phyloP scores from a whole-genome alignment of 2,113 vertebrate species.

The Zapus hudsonius region DNA sequence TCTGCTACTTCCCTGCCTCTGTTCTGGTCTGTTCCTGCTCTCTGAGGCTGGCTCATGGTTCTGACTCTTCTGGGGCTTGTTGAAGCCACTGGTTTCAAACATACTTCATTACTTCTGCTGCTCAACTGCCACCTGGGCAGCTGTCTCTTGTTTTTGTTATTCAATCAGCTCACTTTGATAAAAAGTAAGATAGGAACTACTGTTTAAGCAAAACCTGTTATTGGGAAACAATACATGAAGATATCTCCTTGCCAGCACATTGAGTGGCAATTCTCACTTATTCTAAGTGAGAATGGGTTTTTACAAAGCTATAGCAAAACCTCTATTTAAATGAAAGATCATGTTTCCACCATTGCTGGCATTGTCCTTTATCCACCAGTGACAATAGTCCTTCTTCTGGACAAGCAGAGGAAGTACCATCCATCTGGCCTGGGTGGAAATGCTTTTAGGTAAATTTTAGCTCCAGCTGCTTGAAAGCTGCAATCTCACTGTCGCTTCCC shows the following conservation, averaged over 20 bases:
- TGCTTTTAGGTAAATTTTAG: neutral
- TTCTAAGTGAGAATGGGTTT: neutral
- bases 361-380: neutral
- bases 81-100: neutral
- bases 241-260: neutral
- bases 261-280: neutral
- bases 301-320: neutral
- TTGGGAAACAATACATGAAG: neutral
- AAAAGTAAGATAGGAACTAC: neutral
- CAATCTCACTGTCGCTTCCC: neutral
- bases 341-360: no score
- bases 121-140: neutral
- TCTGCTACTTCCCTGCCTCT: neutral
- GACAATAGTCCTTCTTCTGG: neutral
- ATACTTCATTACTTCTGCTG: no score
- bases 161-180: neutral
- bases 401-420: fast-evolving
- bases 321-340: neutral
- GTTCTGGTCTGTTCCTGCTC: neutral
- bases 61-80: neutral
- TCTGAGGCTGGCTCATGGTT: neutral
- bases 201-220: neutral
- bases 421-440: neutral
- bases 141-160: neutral
- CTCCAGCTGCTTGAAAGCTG: neutral